Evolutionary conservation across 1,140 invertebrate species (phyloP).

Genomic region (Cyclargus thomasi): DNA sequence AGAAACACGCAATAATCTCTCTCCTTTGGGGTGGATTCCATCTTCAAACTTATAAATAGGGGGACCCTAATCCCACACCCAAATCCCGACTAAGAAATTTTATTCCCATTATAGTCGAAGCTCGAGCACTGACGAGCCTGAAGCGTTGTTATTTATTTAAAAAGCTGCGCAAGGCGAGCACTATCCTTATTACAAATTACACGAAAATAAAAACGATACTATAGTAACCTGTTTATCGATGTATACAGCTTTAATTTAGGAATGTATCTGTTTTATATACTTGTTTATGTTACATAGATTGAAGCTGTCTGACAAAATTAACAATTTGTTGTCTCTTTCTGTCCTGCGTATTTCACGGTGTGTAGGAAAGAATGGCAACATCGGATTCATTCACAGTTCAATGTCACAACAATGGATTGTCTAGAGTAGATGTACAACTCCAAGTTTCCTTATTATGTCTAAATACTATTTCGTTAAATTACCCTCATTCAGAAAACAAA

Average conservation of each 20-base stretch:
- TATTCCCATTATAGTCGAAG: not conserved
- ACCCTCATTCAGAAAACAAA: not conserved
- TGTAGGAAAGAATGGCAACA: conserved; percentile 41
- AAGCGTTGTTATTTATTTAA: conserved; percentile 2
- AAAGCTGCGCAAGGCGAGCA: not conserved
- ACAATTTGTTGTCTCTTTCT: conserved; percentile 32
- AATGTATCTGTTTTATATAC: conserved; percentile 19
- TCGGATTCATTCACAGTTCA: conserved; percentile 56
- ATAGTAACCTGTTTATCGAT: conserved; percentile 14
- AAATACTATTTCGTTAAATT: not conserved
- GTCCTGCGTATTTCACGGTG: conserved; percentile 24
- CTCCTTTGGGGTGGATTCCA: not conserved
- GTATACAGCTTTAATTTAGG: conserved; percentile 11
- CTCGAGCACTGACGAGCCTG: not conserved
- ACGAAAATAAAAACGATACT: conserved; percentile 7
- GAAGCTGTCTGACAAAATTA: conserved; percentile 15
- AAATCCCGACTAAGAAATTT: conserved; percentile 13
- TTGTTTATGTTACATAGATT: conserved; percentile 21
- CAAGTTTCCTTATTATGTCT: conserved; percentile 8
- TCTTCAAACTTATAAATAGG: not conserved
- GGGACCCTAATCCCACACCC: not conserved
- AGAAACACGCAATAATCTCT: not conserved
- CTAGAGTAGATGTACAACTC: conserved; percentile 27
- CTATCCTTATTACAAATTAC: not conserved
- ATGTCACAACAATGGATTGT: conserved; percentile 56